Percentiles rank a stretch among this genome's conserved stretches.
phyloP scores from a whole-genome alignment of 2,888 invertebrate species.

The Labia minor region DNA sequence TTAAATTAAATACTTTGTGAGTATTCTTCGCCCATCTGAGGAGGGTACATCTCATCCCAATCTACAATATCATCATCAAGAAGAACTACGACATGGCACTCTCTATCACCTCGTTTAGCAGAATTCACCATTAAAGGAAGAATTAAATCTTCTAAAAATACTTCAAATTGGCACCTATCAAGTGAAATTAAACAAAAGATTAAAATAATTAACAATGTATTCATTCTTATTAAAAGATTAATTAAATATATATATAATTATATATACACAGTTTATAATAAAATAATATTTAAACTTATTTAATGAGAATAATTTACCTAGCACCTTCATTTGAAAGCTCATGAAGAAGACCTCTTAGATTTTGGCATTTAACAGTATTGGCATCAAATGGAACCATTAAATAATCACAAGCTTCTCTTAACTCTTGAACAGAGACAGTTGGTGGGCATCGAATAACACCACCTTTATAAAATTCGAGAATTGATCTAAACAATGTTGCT shows the following conservation, averaged over 20 bases:
- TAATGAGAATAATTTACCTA: too few species aligned
- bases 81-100: conserved; percentile 93
- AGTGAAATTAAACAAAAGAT: not conserved
- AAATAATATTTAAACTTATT: too few species aligned
- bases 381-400: conserved; percentile 96
- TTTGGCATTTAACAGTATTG: conserved; percentile 88
- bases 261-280: not conserved
- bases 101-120: conserved; percentile 88
- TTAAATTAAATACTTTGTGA: conserved; percentile 62
- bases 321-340: conserved; percentile 99
- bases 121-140: conserved; percentile 93
- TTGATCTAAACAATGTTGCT: conserved; percentile 86
- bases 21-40: conserved; percentile 99
- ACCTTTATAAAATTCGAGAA: conserved; percentile 87
- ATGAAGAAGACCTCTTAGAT: conserved; percentile 91
- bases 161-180: conserved; percentile 77
- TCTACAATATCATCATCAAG: conserved; percentile 92
- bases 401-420: conserved; percentile 98
- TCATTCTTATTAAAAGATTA: too few species aligned
- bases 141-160: conserved; percentile 88
- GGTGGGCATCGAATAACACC: conserved; percentile 91
- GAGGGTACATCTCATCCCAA: conserved; percentile 99
- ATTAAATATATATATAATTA: not conserved
- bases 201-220: not conserved
- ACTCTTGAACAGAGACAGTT: conserved; percentile 87